These are phyloP conservation scores for Procambarus virginalis DNA, from an alignment of 1,140 invertebrate species.

Conservation along the genomic window DNA sequence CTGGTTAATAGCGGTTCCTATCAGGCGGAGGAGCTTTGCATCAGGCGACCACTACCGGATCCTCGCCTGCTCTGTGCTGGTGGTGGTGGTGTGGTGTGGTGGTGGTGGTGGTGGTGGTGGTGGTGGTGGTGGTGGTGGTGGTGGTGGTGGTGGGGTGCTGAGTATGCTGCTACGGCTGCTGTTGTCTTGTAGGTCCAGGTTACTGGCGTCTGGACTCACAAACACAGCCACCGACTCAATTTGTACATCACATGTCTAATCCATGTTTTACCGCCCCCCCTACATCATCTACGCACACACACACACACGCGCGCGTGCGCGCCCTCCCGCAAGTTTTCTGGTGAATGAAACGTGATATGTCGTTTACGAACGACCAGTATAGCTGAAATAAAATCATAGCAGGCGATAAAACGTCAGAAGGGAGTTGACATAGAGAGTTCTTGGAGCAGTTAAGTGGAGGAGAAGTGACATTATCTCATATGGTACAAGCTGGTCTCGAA, in stretches of 20 bases:
- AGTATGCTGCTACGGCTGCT: neutral
- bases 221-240: neutral
- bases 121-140: no score
- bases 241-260: neutral
- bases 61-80: no score
- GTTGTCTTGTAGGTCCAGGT: no score
- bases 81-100: no score
- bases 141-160: no score
- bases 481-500: constrained; percentile 6
- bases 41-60: no score
- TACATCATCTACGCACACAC: no score
- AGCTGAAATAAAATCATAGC: neutral
- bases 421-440: neutral
- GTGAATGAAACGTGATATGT: neutral
- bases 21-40: neutral
- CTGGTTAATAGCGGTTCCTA: constrained; percentile 25
- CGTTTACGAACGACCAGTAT: neutral
- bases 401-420: constrained; percentile 17
- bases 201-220: no score
- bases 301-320: neutral
- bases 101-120: no score
- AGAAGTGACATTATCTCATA: constrained; percentile 43
- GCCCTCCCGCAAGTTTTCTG: neutral
- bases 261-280: neutral
- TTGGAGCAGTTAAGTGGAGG: neutral